A percentile compares a stretch with the other conserved stretches of the same genome.
These are phyloP conservation scores for Urocynchramus pylzowi DNA, from an alignment of 2,113 vertebrate species.

Conservation along the genomic window DNA sequence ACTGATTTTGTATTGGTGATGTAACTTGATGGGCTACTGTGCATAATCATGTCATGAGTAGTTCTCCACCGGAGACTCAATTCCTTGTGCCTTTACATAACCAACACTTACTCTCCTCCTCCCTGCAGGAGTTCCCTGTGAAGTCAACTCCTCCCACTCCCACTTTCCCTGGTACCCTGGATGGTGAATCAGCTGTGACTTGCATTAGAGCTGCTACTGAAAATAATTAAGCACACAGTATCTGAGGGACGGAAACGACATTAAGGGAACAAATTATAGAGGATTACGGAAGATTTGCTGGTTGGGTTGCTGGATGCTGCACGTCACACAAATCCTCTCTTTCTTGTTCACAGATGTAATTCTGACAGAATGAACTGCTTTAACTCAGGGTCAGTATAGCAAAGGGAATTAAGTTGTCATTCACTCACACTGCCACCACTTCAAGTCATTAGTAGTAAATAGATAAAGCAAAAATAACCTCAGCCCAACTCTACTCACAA, in stretches of 20 bases:
- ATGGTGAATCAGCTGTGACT: neutral
- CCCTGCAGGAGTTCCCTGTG: neutral
- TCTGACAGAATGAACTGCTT: neutral
- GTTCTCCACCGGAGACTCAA: neutral
- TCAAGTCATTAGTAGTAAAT: neutral
- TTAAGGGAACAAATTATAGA: neutral
- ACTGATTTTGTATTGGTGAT: neutral
- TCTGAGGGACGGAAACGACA: neutral
- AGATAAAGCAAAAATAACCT: neutral
- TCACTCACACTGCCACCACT: neutral
- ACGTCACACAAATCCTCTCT: neutral
- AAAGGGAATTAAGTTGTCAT: neutral
- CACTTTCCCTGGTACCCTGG: neutral
- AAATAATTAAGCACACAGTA: neutral
- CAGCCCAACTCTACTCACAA: neutral
- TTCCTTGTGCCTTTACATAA: neutral
- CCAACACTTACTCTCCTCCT: neutral
- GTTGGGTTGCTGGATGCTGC: neutral
- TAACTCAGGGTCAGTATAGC: neutral
- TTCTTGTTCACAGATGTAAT: neutral
- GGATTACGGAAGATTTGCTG: conserved; percentile 4
- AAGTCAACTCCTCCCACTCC: neutral
- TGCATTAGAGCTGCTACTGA: neutral
- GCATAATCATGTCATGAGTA: accelerated
- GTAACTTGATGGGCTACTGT: neutral